Evolutionary conservation across 2,888 invertebrate species (phyloP).

Genomic region (Drosophila kuntzei): DNA sequence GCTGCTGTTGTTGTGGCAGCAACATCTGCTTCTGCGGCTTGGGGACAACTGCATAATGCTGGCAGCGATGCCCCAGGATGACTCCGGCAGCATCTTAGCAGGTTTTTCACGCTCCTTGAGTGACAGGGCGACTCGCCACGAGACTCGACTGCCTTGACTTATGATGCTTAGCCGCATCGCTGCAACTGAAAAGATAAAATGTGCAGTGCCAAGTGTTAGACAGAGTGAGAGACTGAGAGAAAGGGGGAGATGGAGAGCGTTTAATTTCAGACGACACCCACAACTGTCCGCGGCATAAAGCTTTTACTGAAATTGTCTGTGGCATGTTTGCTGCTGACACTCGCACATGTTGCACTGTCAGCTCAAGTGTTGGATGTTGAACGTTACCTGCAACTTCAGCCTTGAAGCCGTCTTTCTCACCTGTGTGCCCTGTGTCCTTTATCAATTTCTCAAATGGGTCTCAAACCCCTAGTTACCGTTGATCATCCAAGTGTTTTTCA

Average conservation of each 20-base stretch:
- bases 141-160: constrained; percentile 61
- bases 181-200: constrained; percentile 68
- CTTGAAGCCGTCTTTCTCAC: constrained; percentile 42
- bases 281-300: constrained; percentile 60
- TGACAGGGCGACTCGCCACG: constrained; percentile 60
- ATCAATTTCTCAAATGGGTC: constrained; percentile 80
- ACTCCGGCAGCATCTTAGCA: constrained; percentile 64
- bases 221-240: not conserved
- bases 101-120: constrained; percentile 74
- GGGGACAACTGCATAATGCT: constrained; percentile 70
- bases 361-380: constrained; percentile 58
- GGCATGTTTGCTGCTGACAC: constrained; percentile 58
- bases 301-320: constrained; percentile 78
- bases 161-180: constrained; percentile 74
- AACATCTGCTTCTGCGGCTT: constrained; percentile 17
- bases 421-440: constrained; percentile 55
- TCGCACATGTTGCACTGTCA: constrained; percentile 77
- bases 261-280: constrained; percentile 63
- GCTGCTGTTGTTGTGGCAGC: constrained; percentile 5
- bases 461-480: constrained; percentile 27
- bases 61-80: constrained; percentile 50
- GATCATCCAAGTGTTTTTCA: constrained; percentile 59
- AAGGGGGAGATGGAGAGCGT: constrained; percentile 31
- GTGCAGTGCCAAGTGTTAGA: constrained; percentile 30
- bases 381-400: constrained; percentile 24